Base-by-base conservation (phyloP, 2,113 vertebrate species). In the Dendrocopos noguchii region DNA sequence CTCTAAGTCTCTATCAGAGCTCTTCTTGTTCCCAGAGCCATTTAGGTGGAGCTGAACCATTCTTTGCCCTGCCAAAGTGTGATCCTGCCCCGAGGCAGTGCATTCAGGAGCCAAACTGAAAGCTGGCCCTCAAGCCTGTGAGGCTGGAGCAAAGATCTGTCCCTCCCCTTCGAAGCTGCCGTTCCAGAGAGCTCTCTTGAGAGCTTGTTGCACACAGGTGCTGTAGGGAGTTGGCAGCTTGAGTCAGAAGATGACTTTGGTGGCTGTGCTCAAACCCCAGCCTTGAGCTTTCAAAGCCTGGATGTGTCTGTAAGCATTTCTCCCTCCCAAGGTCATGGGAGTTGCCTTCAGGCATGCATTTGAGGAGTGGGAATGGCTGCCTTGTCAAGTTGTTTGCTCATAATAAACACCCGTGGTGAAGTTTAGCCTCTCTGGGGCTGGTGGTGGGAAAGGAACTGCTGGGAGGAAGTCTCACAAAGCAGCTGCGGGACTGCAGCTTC, bases 331-430 rank as follows among this genome's bases (percentile, higher is more conserved):
- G 68, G 64, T 70, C 29, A 10, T 1, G 6, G 73, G 50, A 88
- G 73, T 80, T 88, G 31, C 34, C 20, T 90, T 59, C 9, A 31
- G 50, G 86, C 88, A 53, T 55, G 71, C 92, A 36, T 76, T n/a
- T 29, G 86, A 91, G 88, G 88, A 86, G 61, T 80, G 81, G 90
- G 80, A 84, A 36, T 61, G 83, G 52, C 86, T 76, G 78, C 61
- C 4, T 52, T 91, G 76, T 93, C 72, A 90, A 80, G 73, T 59
- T 80, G 42, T 92, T 91, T 79, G 79, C 93, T 89, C 87, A 39
- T 63, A 92, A 96, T 96, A 93, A 96, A 96, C 60, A 59, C 44
- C 75, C 72, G 18, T 75, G 12, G 42, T 36, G 19, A 86, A 88
- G 76, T 22, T 16, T 20, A 7, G 13, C 2, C n/a, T 87, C 81